Conservation (phyloP, 1,140 invertebrate genomes). For the Adoxophyes honmai region DNA sequence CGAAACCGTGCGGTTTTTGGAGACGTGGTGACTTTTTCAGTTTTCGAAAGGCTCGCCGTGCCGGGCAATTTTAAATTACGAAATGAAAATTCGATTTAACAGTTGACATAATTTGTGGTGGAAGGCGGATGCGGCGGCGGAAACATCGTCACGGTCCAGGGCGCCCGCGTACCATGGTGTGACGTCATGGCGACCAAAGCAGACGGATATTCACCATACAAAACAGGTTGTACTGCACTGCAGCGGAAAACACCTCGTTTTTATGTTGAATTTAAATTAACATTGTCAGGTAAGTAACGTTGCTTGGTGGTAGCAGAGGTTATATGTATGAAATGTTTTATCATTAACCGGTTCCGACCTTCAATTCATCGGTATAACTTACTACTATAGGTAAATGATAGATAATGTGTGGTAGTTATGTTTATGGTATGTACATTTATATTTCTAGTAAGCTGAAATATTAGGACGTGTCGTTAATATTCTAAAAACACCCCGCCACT, state of each 20-base stretch:
- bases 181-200: slow-evolving; percentile 40
- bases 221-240: slow-evolving; percentile 18
- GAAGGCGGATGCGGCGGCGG: slow-evolving; percentile 64
- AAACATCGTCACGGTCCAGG: slow-evolving; percentile 61
- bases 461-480: no score
- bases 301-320: no score
- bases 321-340: no score
- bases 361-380: no score
- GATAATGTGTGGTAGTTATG: no score
- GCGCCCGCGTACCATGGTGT: slow-evolving; percentile 46
- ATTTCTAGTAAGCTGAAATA: no score
- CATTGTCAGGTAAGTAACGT: background rate
- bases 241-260: background rate
- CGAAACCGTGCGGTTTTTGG: no score
- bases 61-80: slow-evolving; percentile 22
- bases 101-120: slow-evolving; percentile 50
- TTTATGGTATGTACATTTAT: no score
- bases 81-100: slow-evolving; percentile 43
- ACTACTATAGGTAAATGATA: no score
- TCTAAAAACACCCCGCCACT: no score
- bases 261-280: slow-evolving; percentile 1
- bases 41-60: background rate
- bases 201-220: slow-evolving; percentile 11
- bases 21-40: no score
- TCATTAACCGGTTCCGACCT: no score